Conservation (phyloP, 1,140 invertebrate genomes). For the Contarinia nasturtii region DNA sequence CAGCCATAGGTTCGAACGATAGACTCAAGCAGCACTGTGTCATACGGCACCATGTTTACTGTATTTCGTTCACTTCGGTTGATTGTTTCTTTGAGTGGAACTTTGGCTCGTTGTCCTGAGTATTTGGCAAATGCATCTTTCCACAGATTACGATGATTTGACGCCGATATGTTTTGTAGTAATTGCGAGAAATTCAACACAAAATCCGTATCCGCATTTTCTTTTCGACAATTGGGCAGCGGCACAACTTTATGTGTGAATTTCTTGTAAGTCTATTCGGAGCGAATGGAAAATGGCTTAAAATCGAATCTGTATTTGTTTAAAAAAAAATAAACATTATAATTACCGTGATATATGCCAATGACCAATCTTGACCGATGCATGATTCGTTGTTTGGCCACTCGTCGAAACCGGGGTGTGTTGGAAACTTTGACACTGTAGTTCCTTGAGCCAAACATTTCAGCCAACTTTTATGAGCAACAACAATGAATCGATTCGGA, state of each 20-base stretch:
- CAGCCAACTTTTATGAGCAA: constrained; percentile 45
- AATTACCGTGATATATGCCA: background rate
- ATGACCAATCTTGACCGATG: background rate
- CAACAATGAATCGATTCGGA: constrained; percentile 32
- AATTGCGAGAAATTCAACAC: constrained; percentile 55
- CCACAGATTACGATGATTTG: constrained; percentile 67
- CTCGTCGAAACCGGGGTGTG: constrained; percentile 21
- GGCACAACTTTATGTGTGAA: constrained; percentile 47
- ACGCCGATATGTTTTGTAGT: constrained; percentile 57
- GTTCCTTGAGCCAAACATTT: constrained; percentile 35
- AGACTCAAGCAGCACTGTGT: constrained; percentile 46
- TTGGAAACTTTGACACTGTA: constrained; percentile 22
- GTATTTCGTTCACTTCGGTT: constrained; percentile 17
- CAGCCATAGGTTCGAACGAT: constrained; percentile 52
- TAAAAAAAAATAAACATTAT: too few species aligned
- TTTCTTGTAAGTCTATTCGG: constrained; percentile 26
- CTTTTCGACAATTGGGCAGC: constrained; percentile 36
- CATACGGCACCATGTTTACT: constrained; percentile 26
- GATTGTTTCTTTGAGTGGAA: constrained; percentile 4
- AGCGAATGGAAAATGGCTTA: background rate
- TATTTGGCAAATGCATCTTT: constrained; percentile 67
- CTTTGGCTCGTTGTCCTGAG: constrained; percentile 14
- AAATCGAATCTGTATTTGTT: background rate
- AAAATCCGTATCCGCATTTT: constrained; percentile 18
- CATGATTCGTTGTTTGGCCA: constrained; percentile 9